Evolutionary conservation across 2,888 invertebrate genomes (phyloP), one percentile per base, ranked within the genome.

Genomic region (Elegia similella): DNA sequence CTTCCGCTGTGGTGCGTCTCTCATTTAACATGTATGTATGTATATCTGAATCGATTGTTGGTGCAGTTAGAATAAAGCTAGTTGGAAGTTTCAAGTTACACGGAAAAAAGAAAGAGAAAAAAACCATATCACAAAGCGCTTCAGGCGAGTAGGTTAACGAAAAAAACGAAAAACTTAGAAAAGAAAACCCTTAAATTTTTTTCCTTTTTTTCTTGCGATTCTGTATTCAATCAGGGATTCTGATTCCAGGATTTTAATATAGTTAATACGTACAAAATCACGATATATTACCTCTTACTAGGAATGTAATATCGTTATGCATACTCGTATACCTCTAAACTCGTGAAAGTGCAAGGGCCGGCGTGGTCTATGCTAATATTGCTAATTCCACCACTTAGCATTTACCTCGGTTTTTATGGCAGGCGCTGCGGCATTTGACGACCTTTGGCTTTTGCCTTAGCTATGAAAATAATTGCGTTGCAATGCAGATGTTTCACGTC

Each of bases 401-500:
- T 30, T 55, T 23, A 34, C 44, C 32, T 15, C 13, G 34, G 15
- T 50, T 55, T 55, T 53, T 53, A 53, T 46, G 32, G 54, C 30
- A n/a, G 17, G 16, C 43, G 43, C 53, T 46, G 44, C 44, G 44
- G 30, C 30, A 44, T 43, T 10, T 30, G 15, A 43, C 13, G 54
- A 55, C 44, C 54, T 55, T 44, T 55, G 54, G 32, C 44, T 55
- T 53, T 46, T 47, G n/a, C 12, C 50, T 30, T 53, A 12, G 29
- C 53, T 53, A 15, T 53, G 42, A 53, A 55, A 32, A 50, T 50
- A 50, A 55, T 32, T 44, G 52, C 42, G 53, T 53, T 43, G 54
- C 46, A 55, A 32, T 55, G 54, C 54, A 44, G 50, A 30, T 50
- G 50, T 34, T 47, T 46, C 32, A 34, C 50, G 34, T 17, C 50